These are phyloP conservation scores for Harmothoe impar DNA, from an alignment of 2,888 invertebrate genomes.

Conservation along the genomic window DNA sequence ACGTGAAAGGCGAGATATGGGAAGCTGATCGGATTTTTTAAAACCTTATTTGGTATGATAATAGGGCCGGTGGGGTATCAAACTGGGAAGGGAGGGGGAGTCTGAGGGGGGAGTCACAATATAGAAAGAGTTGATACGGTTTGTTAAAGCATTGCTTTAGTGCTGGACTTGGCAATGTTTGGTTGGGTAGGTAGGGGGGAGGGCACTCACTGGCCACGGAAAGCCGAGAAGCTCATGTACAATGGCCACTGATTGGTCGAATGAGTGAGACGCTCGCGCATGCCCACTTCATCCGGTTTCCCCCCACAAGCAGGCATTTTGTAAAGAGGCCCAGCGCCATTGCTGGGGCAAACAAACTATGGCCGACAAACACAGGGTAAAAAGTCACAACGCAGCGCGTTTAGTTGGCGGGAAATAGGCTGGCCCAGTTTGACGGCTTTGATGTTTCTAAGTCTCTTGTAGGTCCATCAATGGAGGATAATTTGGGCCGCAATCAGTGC, in stretches of 20 bases:
- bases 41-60: slow-evolving; percentile 1
- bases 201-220: not conserved
- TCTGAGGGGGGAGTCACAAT: not conserved
- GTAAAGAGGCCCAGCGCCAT: not conserved
- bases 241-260: slow-evolving; percentile 32
- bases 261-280: slow-evolving; percentile 41
- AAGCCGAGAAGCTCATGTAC: not conserved
- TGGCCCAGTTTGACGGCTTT: not conserved
- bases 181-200: too few species aligned
- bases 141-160: not conserved
- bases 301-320: not conserved
- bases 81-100: not conserved
- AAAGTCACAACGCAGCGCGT: not conserved
- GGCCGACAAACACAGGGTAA: slow-evolving; percentile 26
- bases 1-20: not conserved
- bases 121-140: not conserved
- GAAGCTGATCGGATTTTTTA: slow-evolving; percentile 27
- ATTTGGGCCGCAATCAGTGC: slow-evolving; percentile 48
- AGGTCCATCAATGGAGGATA: slow-evolving; percentile 9
- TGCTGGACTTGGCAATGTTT: not conserved
- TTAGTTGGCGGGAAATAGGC: slow-evolving; percentile 20
- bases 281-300: slow-evolving; percentile 45
- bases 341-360: slow-evolving; percentile 22
- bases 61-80: not conserved
- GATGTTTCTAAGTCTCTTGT: slow-evolving; percentile 51